These are phyloP conservation scores for Acanthochromis polyacanthus DNA, from an alignment of 2,113 vertebrate genomes.

Conservation along the genomic window DNA sequence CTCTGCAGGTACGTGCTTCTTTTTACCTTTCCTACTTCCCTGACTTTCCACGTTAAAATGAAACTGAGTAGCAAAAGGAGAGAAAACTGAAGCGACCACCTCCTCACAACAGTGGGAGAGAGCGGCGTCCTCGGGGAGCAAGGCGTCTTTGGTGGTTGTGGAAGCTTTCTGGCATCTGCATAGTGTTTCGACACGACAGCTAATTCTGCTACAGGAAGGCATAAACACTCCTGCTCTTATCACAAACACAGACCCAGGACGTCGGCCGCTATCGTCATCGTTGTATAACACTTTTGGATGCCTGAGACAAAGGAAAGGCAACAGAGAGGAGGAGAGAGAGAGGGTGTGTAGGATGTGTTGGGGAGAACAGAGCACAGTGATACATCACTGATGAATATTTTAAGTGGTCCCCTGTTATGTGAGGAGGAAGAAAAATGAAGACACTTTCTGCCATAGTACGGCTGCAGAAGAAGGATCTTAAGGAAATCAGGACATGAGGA, in stretches of 20 bases:
- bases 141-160: conserved; percentile 22
- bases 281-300: conserved; percentile 66
- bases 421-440: conserved; percentile 48
- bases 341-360: conserved; percentile 64
- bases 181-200: conserved; percentile 43
- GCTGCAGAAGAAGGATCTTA: conserved; percentile 23
- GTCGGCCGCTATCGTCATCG: conserved; percentile 40
- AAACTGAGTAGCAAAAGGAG: not conserved
- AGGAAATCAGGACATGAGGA: conserved; percentile 24
- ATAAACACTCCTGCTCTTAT: conserved; percentile 59
- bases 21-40: no score
- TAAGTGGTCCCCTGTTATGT: conserved; percentile 50
- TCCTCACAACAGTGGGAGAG: conserved; percentile 54
- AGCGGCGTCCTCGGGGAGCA: conserved; percentile 26
- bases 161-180: conserved; percentile 50
- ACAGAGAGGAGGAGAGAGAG: conserved; percentile 20
- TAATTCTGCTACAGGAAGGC: conserved; percentile 58
- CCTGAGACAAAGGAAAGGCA: conserved; percentile 46
- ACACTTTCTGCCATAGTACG: conserved; percentile 2
- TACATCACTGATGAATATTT: conserved; percentile 71
- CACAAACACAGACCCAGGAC: conserved; percentile 38
- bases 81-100: conserved; percentile 42
- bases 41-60: conserved; percentile 12
- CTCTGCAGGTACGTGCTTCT: not conserved
- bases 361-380: conserved; percentile 53